Evolutionary conservation across 1,140 invertebrate genomes (phyloP).

Genomic region (Meloidogyne floridensis): DNA sequence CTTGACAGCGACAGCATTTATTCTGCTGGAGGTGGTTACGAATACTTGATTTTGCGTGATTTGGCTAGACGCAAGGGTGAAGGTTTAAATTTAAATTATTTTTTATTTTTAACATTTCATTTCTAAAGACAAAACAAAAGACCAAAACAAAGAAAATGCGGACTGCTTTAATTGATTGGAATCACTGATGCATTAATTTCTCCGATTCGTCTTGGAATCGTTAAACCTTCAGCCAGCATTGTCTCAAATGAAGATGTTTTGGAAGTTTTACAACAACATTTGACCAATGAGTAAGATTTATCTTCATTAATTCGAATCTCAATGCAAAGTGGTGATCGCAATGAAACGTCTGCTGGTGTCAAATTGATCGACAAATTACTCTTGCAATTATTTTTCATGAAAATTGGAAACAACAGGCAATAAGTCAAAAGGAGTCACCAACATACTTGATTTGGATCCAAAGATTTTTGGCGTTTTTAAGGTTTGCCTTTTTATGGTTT

Average conservation of each 20-base stretch:
- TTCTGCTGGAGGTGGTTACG: slow-evolving; percentile 91
- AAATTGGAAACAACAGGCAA: slow-evolving; percentile 17
- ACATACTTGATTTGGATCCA: slow-evolving; percentile 36
- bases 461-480: slow-evolving; percentile 36
- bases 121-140: slow-evolving; percentile 34
- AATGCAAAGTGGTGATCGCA: slow-evolving; percentile 32
- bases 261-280: neutral
- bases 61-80: slow-evolving; percentile 74
- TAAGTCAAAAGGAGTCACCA: slow-evolving; percentile 32
- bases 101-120: neutral
- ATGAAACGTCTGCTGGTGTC: slow-evolving; percentile 25
- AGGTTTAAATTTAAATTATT: slow-evolving; percentile 22
- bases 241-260: neutral
- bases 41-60: slow-evolving; percentile 90
- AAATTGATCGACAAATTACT: slow-evolving; percentile 56
- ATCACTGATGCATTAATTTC: too few species aligned
- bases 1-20: slow-evolving; percentile 96
- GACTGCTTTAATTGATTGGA: slow-evolving; percentile 25
- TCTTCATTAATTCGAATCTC: neutral
- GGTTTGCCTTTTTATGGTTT: slow-evolving; percentile 22
- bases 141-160: slow-evolving; percentile 20
- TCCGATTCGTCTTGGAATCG: too few species aligned
- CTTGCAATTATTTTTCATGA: slow-evolving; percentile 40
- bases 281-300: too few species aligned
- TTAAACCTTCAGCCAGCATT: too few species aligned